Percentiles rank a stretch among this genome's conserved stretches.
Evolutionary conservation across 2,797 vertebrate genomes (phyloP).

Genomic region (Paguma larvata): DNA sequence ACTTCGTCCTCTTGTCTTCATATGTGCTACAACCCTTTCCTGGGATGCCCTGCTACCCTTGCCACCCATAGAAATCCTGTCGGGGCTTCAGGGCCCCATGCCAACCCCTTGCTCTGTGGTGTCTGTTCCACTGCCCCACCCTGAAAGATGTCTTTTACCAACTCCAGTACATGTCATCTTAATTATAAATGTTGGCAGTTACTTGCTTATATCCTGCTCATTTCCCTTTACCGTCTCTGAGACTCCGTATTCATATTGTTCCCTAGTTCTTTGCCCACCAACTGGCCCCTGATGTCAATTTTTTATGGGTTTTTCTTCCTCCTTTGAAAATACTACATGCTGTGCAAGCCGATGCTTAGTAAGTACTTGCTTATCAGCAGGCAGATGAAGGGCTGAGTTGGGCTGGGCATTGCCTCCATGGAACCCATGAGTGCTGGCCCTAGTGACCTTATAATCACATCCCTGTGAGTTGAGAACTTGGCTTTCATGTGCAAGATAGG

Average conservation of each 20-base stretch:
- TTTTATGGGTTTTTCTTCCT: background rate
- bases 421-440: background rate
- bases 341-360: background rate
- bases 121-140: background rate
- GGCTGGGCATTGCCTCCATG: background rate
- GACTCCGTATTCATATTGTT: background rate
- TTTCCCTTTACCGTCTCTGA: background rate
- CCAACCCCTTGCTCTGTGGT: background rate
- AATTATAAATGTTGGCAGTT: background rate
- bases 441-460: background rate
- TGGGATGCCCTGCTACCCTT: background rate
- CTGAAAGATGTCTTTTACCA: background rate
- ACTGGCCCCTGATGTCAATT: background rate
- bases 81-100: background rate
- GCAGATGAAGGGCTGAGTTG: background rate
- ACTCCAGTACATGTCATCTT: background rate
- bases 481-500: background rate
- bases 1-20: background rate
- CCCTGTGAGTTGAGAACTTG: background rate
- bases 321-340: background rate
- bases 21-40: accelerated
- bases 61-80: background rate
- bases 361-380: background rate
- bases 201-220: background rate
- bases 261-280: background rate